A percentile compares a stretch with the other conserved stretches of the same genome.
Conservation (phyloP, 2,797 vertebrate species). For the Enteromius afrohamiltoni region DNA sequence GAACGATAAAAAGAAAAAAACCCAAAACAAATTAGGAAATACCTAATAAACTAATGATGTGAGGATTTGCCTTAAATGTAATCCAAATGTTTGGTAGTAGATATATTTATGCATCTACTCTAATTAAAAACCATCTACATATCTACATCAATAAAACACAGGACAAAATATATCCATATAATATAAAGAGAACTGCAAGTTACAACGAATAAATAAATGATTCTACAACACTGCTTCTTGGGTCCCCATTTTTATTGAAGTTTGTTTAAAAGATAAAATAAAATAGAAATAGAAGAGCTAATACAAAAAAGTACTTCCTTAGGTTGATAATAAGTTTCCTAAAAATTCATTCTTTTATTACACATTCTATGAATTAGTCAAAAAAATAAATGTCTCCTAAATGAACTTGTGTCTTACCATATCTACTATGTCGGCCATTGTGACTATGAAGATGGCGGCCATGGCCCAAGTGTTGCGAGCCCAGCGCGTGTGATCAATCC, state of each 20-base stretch:
- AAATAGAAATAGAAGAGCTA: too few species aligned
- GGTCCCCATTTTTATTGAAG: not conserved
- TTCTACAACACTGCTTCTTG: not conserved
- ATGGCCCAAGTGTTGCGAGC: conserved; percentile 97
- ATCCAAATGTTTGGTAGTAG: not conserved
- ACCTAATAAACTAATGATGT: too few species aligned
- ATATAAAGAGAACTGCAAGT: too few species aligned
- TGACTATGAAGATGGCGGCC: conserved; percentile 92
- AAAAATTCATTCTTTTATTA: too few species aligned
- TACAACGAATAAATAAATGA: too few species aligned
- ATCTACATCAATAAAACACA: not conserved
- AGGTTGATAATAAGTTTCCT: not conserved
- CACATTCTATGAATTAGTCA: not conserved
- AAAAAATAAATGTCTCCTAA: not conserved
- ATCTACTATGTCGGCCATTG: conserved; percentile 87
- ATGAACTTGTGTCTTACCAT: conserved; percentile 79
- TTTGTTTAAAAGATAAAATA: too few species aligned
- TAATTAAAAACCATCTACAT: too few species aligned
- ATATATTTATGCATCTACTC: too few species aligned
- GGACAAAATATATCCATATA: not conserved
- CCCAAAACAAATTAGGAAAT: too few species aligned
- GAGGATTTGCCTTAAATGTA: too few species aligned
- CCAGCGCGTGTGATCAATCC: conserved; percentile 97
- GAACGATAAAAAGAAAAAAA: too few species aligned
- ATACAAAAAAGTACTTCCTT: not conserved